Base-by-base conservation (phyloP, 2,888 invertebrate genomes). In the Ditylenchus weischeri region DNA sequence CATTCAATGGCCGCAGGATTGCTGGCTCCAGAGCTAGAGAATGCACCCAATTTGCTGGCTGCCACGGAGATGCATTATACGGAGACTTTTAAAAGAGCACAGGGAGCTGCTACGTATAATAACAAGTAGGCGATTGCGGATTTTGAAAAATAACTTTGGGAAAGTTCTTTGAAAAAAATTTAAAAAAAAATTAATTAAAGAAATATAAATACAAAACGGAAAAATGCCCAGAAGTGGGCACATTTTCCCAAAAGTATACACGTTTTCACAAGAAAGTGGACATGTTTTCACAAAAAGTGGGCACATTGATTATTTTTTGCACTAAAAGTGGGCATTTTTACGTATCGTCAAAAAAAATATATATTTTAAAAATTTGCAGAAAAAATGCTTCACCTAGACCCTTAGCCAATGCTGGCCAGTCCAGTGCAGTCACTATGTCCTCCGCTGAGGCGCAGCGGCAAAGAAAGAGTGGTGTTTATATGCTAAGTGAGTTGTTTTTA, bases 41-140 rank as follows among this genome's bases (percentile, higher is more conserved):
- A 43, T 18, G 51, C 69, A 5, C 57, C 75, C 35, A 65, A 60
- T 38, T 38, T 72, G 35, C 64, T 72, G 38, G 54, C 73, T n/a
- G 72, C 72, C 5, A 69, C 73, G n/a, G 72, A 72, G 51, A 65
- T 72, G 65, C 71, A 72, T 57, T 72, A 72, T 64, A 72, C 70
- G 3, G 72, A 72, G 50, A 68, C 68, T 11, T 68, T 68, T 36
- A 48, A 50, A 11, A 8, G 47, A n/a, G 23, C 62, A 47, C 62
- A 62, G 48, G 59, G 59, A 23, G 35, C 38, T 54, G 57, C 23
- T 29, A 10, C 23, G 11, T 43, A 43, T 43, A 43, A 43, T 43
- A 43, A n/a, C n/a, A n/a, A 43, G 43, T 43, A 43, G 15, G 43
- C 1, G 6, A 8, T 38, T 11, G 38, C 6, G 38, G 38, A 11